Evolutionary conservation across 30 jellyfish, hydroid and myxozoan species (phyloP), one percentile per base, ranked within the genome.

Genomic region (Cassiopea xamachana): DNA sequence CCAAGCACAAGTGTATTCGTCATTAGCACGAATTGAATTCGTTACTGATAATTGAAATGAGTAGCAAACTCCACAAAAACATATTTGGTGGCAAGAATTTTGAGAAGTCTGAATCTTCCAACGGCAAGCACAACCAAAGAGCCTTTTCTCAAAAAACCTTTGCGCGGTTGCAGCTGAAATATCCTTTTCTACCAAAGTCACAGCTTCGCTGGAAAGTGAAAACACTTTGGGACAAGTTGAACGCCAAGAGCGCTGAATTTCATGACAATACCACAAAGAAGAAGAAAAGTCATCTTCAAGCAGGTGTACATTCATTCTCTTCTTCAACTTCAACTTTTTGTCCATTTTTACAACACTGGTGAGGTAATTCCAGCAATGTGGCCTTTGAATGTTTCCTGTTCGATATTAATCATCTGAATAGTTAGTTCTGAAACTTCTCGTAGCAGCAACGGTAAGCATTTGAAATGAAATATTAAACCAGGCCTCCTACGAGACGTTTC

Each of bases 161-260:
- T 39, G 88, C 80, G 60, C 61, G 87, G 8, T 44, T 86, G 69
- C 58, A 82, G 7, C 79, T 55, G n/a, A 71, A 58, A 7, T 86
- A 86, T 75, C 93, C 93, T 10, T 86, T 86, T 60, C 61, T 86
- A 46, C 82, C 88, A 39, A 77, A 86, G 82, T 78, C 79, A 60
- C 93, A 86, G 61, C 59, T 86, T 5, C 77, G 80, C 47, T 4
- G 45, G 9, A 86, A 86, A 47, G 87, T 86, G 74, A 86, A 86
- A 50, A 19, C 59, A 1, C 69, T 73, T 27, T 86, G 93, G 93
- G 85, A 76, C 68, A 86, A 64, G 70, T 48, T 60, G 5, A 74
- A 86, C 60, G 8, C 48, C 5, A 48, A 45, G 71, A 51, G 39
- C 5, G 16, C 10, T 8, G 55, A 4, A 44, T 46, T 48, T 5